Evolutionary conservation across 2,113 vertebrate species (phyloP).

Genomic region (Barbus barbus): DNA sequence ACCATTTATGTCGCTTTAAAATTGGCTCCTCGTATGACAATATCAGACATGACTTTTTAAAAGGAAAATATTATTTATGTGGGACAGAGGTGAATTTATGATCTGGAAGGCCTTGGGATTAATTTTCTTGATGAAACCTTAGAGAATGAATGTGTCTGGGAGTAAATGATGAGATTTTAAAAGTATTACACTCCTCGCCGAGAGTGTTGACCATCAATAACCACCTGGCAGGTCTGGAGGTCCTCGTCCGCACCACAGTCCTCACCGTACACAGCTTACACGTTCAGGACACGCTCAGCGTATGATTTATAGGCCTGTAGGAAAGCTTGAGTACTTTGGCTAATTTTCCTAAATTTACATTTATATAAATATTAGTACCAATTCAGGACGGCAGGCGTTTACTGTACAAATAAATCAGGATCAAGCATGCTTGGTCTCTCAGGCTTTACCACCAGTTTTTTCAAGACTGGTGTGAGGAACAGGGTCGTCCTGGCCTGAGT

Average conservation of each 20-base stretch:
- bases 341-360: conserved; percentile 59
- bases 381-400: conserved; percentile 50
- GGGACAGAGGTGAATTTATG: conserved; percentile 53
- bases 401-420: conserved; percentile 53
- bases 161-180: conserved; percentile 63
- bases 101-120: conserved; percentile 49
- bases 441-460: not conserved
- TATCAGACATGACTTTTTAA: conserved; percentile 50
- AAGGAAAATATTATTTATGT: conserved; percentile 52
- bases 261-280: not conserved
- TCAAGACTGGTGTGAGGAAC: too few species aligned
- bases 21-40: conserved; percentile 37
- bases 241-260: too few species aligned
- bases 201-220: conserved; percentile 60
- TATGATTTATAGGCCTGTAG: conserved; percentile 42
- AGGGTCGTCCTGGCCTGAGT: conserved; percentile 23
- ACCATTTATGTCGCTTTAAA: conserved; percentile 22
- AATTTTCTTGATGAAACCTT: conserved; percentile 59
- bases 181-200: conserved; percentile 57
- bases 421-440: conserved; percentile 7
- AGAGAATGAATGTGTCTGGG: conserved; percentile 46
- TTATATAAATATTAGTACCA: conserved; percentile 60
- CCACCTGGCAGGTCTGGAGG: conserved; percentile 42
- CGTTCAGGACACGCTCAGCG: not conserved
- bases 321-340: conserved; percentile 22